Base-by-base conservation (phyloP, 2,113 vertebrate species). In the Coracopsis vasa region DNA sequence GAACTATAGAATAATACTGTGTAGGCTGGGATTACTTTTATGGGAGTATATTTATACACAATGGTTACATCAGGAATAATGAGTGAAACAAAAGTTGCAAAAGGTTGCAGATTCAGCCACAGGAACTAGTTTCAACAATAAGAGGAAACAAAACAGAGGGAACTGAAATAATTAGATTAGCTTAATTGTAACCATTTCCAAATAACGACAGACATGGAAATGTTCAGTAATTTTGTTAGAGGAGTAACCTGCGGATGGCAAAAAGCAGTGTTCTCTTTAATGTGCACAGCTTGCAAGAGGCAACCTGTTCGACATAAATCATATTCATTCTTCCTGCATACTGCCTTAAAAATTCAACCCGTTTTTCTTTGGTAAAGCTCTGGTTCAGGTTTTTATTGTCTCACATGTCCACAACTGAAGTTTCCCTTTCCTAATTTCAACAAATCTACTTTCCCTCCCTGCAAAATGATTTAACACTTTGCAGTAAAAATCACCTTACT, bases 151-250 rank as follows among this genome's bases (percentile, higher is more conserved):
- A 96, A 91, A 47, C 20, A 60, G 29, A 91, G 50, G 33, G 39
- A 95, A 92, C 54, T 21, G 54, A 96, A 90, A 94, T 90, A 90
- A 83, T 77, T 80, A 50, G 62, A 70, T 92, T 48, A 86, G 42
- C 69, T 83, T 86, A 62, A 74, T 80, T 92, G 75, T 50, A 84
- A 39, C 48, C 35, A 50, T 84, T 84, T 86, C 75, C 88, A 74
- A 94, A 91, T 66, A 94, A 88, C 0, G 0, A 42, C 50, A 60
- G 42, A 27, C 60, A 74, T 67, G 17, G 64, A 84, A 92, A 78
- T 4, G 24, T 77, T 92, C 54, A 50, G 71, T 83, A 54, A 90
- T 88, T 94, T 83, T 64, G 10, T 70, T 48, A 74, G 35, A 66
- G n/a, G 37, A 86, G 50, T 67, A 92, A 91, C 75, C 60, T 67